Conservation (phyloP, 2,888 invertebrate genomes). For the Thyatira batis region DNA sequence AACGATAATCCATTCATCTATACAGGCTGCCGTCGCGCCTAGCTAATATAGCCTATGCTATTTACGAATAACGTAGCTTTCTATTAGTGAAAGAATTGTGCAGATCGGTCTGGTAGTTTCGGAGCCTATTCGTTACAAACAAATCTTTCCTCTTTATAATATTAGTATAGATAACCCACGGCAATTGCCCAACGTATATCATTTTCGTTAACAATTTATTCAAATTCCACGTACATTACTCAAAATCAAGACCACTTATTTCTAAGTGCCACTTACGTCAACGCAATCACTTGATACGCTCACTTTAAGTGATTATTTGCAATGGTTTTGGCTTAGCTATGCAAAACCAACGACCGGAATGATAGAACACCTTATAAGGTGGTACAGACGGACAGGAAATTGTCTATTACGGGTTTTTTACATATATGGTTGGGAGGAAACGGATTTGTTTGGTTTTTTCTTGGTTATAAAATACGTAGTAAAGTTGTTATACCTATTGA, state of each 20-base stretch:
- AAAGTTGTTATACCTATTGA: too few species aligned
- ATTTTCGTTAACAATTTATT: background rate
- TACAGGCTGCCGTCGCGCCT: too few species aligned
- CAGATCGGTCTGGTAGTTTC: too few species aligned
- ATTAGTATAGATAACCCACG: too few species aligned
- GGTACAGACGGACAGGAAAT: conserved; percentile 28
- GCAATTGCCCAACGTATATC: background rate
- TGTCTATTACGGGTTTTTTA: background rate
- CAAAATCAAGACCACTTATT: background rate
- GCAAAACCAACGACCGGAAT: conserved; percentile 44
- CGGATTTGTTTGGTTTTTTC: background rate
- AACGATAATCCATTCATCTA: background rate
- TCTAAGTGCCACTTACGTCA: background rate
- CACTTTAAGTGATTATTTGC: conserved; percentile 26
- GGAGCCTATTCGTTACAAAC: too few species aligned
- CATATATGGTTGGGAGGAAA: background rate
- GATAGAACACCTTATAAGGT: conserved; percentile 49
- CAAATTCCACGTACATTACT: background rate
- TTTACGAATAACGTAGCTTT: too few species aligned
- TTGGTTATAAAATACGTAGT: background rate
- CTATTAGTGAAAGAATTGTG: too few species aligned
- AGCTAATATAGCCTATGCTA: too few species aligned
- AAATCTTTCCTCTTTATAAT: too few species aligned
- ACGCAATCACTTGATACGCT: conserved; percentile 3
- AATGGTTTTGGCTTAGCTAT: conserved; percentile 38